These are phyloP conservation scores for Pseudotriccus pelzelni DNA, from an alignment of 2,797 vertebrate genomes.

Conservation along the genomic window DNA sequence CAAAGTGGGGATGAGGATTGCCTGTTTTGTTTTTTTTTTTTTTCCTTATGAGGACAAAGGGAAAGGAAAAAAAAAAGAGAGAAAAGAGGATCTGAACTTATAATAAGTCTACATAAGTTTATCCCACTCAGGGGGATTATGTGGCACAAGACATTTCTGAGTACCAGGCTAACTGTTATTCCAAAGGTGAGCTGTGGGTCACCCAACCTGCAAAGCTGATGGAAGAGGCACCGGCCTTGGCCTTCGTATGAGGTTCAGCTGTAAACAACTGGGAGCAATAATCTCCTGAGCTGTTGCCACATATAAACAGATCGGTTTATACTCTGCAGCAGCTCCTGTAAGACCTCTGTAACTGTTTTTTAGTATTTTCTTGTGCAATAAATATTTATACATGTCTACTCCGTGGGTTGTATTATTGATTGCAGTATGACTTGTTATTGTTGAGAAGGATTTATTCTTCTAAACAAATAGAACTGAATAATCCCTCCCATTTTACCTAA, in stretches of 20 bases:
- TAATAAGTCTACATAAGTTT: rapidly evolving
- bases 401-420: background rate
- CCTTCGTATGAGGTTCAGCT: background rate
- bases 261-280: background rate
- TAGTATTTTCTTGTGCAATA: background rate
- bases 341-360: background rate
- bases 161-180: background rate
- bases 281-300: background rate
- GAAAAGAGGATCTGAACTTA: background rate
- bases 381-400: background rate
- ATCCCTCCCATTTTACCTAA: background rate
- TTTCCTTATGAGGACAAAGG: background rate
- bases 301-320: background rate
- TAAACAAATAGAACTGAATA: background rate
- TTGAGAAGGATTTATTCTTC: background rate
- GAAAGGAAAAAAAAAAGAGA: rapidly evolving
- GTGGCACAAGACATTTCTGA: background rate
- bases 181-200: background rate
- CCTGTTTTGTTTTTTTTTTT: background rate
- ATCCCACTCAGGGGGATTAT: background rate
- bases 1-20: background rate
- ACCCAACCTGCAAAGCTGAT: background rate
- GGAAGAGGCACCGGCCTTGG: rapidly evolving
- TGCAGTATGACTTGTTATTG: background rate
- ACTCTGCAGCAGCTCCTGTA: background rate